Percentiles rank a stretch among this genome's conserved stretches.
These are phyloP conservation scores for Gymnopithys bicolor DNA, from an alignment of 2,797 vertebrate genomes.

Conservation along the genomic window DNA sequence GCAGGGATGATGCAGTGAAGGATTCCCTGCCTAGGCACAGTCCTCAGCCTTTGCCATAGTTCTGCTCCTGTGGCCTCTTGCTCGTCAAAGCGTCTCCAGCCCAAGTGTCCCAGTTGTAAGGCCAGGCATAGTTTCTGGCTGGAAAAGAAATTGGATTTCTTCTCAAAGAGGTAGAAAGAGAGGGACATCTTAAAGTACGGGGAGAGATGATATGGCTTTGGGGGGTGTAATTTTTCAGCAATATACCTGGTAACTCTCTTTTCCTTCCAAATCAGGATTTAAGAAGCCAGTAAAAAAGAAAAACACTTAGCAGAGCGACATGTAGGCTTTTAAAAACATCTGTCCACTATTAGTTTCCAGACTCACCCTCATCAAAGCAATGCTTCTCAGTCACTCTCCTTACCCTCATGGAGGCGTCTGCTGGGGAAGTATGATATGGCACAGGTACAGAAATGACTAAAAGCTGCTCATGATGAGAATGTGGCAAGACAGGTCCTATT, in stretches of 20 bases:
- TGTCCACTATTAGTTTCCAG: background rate
- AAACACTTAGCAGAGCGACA: background rate
- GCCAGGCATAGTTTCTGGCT: background rate
- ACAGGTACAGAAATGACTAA: slow-evolving; percentile 16
- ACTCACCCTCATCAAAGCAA: background rate
- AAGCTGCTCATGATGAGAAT: background rate
- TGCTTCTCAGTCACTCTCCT: background rate
- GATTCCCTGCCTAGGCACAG: background rate
- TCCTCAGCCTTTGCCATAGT: background rate
- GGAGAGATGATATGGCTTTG: background rate
- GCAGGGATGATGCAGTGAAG: background rate
- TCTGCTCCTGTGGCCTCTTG: background rate
- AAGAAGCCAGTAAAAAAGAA: background rate
- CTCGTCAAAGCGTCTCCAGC: background rate
- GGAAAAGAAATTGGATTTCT: background rate
- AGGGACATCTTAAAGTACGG: background rate
- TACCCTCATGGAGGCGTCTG: background rate
- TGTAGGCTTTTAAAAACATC: background rate
- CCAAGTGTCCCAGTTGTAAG: accelerated
- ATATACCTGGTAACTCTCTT: background rate
- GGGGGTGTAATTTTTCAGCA: background rate
- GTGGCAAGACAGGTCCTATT: background rate
- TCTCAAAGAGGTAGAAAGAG: background rate
- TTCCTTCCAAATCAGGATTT: slow-evolving; percentile 39
- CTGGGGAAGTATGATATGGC: background rate